These are phyloP conservation scores for Patella depressa DNA, from an alignment of 2,888 invertebrate species.

Conservation along the genomic window DNA sequence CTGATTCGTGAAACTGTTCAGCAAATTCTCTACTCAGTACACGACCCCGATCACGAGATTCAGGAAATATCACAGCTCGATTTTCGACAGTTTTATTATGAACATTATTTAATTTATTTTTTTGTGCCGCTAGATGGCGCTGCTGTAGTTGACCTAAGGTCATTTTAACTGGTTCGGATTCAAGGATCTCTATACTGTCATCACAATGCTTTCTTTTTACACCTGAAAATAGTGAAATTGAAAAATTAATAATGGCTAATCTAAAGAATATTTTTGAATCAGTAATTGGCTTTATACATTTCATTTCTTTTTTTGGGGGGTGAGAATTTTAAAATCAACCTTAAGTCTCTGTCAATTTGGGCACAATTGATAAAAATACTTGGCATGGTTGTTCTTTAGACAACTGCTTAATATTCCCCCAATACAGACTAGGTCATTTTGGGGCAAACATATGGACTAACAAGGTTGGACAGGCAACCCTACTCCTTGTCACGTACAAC, in stretches of 20 bases:
- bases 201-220: slow-evolving; percentile 25
- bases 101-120: slow-evolving; percentile 13
- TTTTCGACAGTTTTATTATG: slow-evolving; percentile 12
- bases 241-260: background rate
- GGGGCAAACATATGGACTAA: no score
- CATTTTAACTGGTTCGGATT: slow-evolving; percentile 27
- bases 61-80: slow-evolving; percentile 35
- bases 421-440: no score
- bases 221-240: background rate
- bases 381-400: no score
- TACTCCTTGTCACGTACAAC: no score
- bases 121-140: slow-evolving; percentile 30
- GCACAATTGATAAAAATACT: no score
- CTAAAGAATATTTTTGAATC: background rate
- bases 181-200: slow-evolving; percentile 7
- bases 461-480: no score
- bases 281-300: background rate
- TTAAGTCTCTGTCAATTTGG: no score
- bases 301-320: no score
- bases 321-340: background rate
- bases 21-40: slow-evolving; percentile 65
- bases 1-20: slow-evolving; percentile 71
- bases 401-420: no score
- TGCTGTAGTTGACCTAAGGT: slow-evolving; percentile 38
- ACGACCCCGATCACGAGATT: slow-evolving; percentile 22